A percentile compares a stretch with the other conserved stretches of the same genome.
Evolutionary conservation across 2,888 invertebrate species (phyloP).

Genomic region (Ypsolopha sequella): DNA sequence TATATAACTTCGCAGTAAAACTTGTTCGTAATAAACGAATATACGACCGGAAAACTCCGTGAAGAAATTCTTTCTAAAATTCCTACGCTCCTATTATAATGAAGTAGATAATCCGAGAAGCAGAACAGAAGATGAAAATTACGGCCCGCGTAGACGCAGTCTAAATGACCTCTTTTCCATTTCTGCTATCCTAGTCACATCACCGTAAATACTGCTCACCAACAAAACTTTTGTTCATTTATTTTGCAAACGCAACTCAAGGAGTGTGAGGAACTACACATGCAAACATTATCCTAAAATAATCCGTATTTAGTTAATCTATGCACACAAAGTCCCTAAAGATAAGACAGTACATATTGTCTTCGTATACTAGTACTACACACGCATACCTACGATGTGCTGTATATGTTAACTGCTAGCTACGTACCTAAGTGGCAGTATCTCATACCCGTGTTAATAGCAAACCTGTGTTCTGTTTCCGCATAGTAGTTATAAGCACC

Average conservation of each 20-base stretch:
- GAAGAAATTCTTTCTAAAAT: too few relatives aligned
- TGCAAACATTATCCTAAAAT: constrained; percentile 16
- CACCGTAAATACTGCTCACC: constrained; percentile 58
- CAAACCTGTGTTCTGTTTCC: constrained; percentile 55
- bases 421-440: constrained; percentile 62
- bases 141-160: constrained; percentile 7
- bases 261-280: constrained; percentile 39
- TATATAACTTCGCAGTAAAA: too few relatives aligned
- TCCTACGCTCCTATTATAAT: too few relatives aligned
- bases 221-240: constrained; percentile 29
- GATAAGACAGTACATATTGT: constrained; percentile 21
- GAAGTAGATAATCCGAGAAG: too few relatives aligned
- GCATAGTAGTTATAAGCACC: constrained; percentile 60
- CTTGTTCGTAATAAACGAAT: too few relatives aligned
- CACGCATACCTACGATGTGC: constrained; percentile 19
- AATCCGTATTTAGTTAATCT: neutral
- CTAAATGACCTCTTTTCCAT: constrained; percentile 20
- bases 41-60: too few relatives aligned
- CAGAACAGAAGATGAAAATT: neutral
- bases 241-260: constrained; percentile 39
- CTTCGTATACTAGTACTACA: constrained; percentile 34
- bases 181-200: constrained; percentile 44
- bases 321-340: neutral
- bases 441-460: constrained; percentile 68
- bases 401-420: constrained; percentile 31